Base-by-base conservation (phyloP, 1,140 invertebrate genomes). In the Drosophila tropicalis region DNA sequence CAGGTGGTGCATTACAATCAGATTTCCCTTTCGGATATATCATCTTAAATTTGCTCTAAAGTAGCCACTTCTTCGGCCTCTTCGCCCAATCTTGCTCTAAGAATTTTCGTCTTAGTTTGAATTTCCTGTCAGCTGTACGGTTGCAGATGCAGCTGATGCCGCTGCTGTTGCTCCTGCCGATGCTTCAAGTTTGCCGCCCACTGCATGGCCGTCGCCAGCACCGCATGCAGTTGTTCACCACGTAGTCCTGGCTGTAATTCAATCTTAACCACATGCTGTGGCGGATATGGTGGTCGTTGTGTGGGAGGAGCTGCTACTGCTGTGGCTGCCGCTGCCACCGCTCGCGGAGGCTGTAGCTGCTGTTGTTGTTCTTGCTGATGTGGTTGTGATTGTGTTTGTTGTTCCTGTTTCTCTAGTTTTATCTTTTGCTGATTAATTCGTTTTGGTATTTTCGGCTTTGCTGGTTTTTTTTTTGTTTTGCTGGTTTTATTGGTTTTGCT, bases 101-200 rank as follows among this genome's bases (percentile, higher is more conserved):
- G 54, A 62, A n/a, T 41, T 32, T 39, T 67, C 47, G 57, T 44
- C 13, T 51, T 56, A 39, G 29, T 62, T 32, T 39, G 29, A 51
- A 51, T 19, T n/a, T 51, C 17, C 17, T 51, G 44, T 51, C 44
- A 51, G 44, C 44, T 51, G 19, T 51, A 39, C 36, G 36, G 36
- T 39, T 39, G 36, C 36, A 39, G 36, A 39, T 39, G 36, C 36
- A 39, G 36, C 47, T 62, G 75, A 34, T 62, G 75, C 25, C 39
- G 78, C 82, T 79, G 87, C 47, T 79, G 82, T 29, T 55, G 47
- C 40, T 69, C 65, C 62, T 55, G 54, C 13, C 22, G 67, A 39
- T 17, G 15, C 12, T 36, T 44, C 5, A 39, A 41, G 41, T 36
- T 51, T 25, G 32, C 36, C 22, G 34, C 22, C 41, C 72, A 57